Base-by-base conservation (phyloP, 2,797 vertebrate species). In the Aselliscus stoliczkanus region DNA sequence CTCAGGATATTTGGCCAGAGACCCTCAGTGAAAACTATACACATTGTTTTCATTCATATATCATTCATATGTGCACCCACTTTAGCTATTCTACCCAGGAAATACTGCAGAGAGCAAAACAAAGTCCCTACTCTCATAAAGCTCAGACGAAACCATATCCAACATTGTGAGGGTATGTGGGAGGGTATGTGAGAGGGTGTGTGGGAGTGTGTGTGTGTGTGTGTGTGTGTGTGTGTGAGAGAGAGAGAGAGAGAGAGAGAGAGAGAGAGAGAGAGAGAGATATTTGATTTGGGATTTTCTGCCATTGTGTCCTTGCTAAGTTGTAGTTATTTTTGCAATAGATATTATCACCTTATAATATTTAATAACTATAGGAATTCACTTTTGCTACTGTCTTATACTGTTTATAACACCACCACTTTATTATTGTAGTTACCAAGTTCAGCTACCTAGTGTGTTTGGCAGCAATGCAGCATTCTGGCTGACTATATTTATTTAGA, bases 251-350 rank as follows among this genome's bases (percentile, higher is more conserved):
- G 10, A 15, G 34, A 14, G 69, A 31, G 7, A 76, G 27, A 23
- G 27, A 14, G n/a, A 62, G 10, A 18, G 39, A 44, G 31, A 31
- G 58, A 62, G 60, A 31, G 60, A 23, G 13, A 27, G 31, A 5
- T 31, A 37, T 76, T 39, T 69, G 44, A 77, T 72, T 93, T 92
- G 62, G 42, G 92, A 77, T 81, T 75, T 89, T 95, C 15, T 94
- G 34, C 5, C 20, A n/a, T 39, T 80, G 10, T 73, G 2, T 80
- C 23, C 21, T 83, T 75, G 14, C 44, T 54, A 84, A n/a, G 7
- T 79, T 79, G 50, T 58, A 67, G 65, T 83, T 60, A 77, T 64
- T 44, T 94, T 90, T 93, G 27, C n/a, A 85, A 65, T 67, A 5
- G 44, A 31, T 76, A 44, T 52, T 65, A 58, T 72, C 13, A 64